Conservation (phyloP, 2,797 vertebrate species). For the Loriculus beryllinus region DNA sequence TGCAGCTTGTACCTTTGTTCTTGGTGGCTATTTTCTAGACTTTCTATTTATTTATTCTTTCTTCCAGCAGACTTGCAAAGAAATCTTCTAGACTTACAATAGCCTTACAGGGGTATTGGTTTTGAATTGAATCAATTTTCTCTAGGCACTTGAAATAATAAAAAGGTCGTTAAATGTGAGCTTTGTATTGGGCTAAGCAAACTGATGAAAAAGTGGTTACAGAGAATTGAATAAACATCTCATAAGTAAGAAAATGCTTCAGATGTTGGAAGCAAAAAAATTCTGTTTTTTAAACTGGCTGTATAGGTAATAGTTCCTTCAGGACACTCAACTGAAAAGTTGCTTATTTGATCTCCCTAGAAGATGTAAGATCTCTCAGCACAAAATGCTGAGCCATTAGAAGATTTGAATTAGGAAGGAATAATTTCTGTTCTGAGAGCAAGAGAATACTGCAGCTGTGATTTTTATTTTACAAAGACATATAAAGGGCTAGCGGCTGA, state of each 20-base stretch:
- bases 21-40: not conserved
- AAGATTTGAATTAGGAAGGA: not conserved
- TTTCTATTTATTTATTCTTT: not conserved
- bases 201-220: not conserved
- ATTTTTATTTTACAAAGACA: not conserved
- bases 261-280: not conserved
- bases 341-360: not conserved
- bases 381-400: not conserved
- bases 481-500: not conserved
- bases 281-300: not conserved
- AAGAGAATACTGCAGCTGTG: not conserved
- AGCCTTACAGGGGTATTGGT: not conserved
- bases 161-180: not conserved
- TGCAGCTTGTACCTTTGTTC: not conserved
- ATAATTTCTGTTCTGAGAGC: not conserved
- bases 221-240: not conserved
- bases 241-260: not conserved
- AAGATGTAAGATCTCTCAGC: not conserved
- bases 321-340: not conserved
- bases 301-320: not conserved
- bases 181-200: not conserved
- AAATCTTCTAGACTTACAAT: slow-evolving; percentile 5
- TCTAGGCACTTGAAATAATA: slow-evolving; percentile 5
- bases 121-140: slow-evolving; percentile 20
- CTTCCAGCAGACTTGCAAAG: not conserved